Evolutionary conservation across 2,888 invertebrate genomes (phyloP), one percentile per base, ranked within the genome.

Genomic region (Ganaspis brasiliensis): DNA sequence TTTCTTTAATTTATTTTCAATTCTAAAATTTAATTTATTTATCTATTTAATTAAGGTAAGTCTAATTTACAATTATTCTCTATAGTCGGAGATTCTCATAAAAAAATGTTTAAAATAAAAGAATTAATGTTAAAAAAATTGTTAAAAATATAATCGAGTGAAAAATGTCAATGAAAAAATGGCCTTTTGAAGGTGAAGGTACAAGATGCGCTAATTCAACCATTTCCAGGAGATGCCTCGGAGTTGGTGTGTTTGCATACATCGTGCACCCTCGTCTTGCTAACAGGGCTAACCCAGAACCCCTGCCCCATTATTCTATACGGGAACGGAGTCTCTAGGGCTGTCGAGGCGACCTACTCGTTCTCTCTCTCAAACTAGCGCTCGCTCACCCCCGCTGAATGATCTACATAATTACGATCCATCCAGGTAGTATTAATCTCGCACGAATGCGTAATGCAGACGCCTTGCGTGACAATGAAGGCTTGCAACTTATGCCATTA

Each of bases 171-270:
- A 4, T 31, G 19, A 71, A 71, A 72, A 77, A 67, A 75, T 79
- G 75, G 57, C 79, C 40, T 21, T 61, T 70, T 75, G 82, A 76
- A 81, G 79, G 76, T 78, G 35, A 72, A 75, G 82, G 82, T 16
- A 73, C 78, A 79, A 77, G 84, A 81, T 82, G 80, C 80, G 82
- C 85, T 89, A 89, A 89, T 88, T 88, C 85, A 87, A 84, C 86
- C 82, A 88, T 88, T 87, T 87, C 85, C 83, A 73, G 81, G 80
- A 85, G 86, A 86, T 85, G 84, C 84, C 83, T 74, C 80, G 82
- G 83, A 83, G 84, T 84, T 86, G 85, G 85, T 84, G 82, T 87
- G 88, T 88, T 89, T 89, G 89, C 88, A 88, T 88, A 89, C 86
- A 87, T 85, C 85, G 87, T 84, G 84, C 82, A 88, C 84, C 86